Conservation (phyloP, 2,888 invertebrate species). For the Poecilobothrus nobilitatus region DNA sequence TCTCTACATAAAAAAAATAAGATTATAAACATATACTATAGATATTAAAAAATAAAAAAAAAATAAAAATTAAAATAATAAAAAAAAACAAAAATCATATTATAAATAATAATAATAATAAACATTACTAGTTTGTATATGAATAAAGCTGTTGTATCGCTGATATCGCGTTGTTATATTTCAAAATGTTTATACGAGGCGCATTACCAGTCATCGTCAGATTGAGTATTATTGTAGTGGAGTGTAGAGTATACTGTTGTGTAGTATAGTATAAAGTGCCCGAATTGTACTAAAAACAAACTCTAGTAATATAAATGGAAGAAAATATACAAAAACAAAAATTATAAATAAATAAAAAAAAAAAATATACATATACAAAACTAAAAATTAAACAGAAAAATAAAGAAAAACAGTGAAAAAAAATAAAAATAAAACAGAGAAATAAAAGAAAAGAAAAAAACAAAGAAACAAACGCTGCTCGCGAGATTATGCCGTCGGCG, state of each 20-base stretch:
- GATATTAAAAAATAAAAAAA: neutral
- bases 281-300: neutral
- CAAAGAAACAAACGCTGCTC: neutral
- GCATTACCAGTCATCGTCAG: neutral
- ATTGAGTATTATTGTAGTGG: neutral
- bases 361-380: too few relatives aligned
- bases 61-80: neutral
- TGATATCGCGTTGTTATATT: too few relatives aligned
- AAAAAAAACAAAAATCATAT: neutral
- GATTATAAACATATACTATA: neutral
- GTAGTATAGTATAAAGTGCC: neutral
- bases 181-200: neutral
- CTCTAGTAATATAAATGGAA: too few relatives aligned
- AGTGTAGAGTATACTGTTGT: neutral
- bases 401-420: too few relatives aligned
- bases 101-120: neutral
- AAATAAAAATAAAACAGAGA: neutral
- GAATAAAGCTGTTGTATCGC: neutral
- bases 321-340: too few relatives aligned
- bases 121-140: neutral
- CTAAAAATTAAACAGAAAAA: too few relatives aligned
- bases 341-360: too few relatives aligned
- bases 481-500: conserved; percentile 1
- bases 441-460: neutral
- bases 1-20: too few relatives aligned